Evolutionary conservation across 2,797 vertebrate genomes (phyloP).

Genomic region (Phalanger gymnotis): DNA sequence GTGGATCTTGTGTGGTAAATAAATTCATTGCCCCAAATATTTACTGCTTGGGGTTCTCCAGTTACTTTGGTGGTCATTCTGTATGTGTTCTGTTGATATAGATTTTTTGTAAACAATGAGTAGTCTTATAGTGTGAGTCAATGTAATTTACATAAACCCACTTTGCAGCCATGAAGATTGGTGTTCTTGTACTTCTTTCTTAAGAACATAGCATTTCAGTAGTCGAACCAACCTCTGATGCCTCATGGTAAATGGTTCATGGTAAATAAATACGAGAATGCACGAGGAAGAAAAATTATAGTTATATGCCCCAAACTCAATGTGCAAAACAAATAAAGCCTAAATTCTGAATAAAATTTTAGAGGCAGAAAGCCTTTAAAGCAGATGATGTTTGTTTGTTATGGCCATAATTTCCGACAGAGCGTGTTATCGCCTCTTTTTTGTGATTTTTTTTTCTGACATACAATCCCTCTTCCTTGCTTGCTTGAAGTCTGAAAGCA

Average conservation of each 20-base stretch:
- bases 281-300: slow-evolving; percentile 24
- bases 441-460: not conserved
- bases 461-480: not conserved
- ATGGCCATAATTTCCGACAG: not conserved
- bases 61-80: slow-evolving; percentile 23
- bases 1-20: slow-evolving; percentile 22
- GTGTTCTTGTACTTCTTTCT: not conserved
- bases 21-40: slow-evolving; percentile 57
- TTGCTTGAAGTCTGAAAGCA: not conserved
- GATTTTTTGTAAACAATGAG: slow-evolving; percentile 44
- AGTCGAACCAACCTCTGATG: not conserved
- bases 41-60: slow-evolving; percentile 43
- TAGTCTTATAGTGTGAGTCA: slow-evolving; percentile 18
- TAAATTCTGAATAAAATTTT: slow-evolving; percentile 29
- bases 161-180: not conserved
- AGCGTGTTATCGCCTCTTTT: not conserved
- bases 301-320: slow-evolving; percentile 18
- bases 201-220: not conserved
- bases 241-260: slow-evolving; percentile 34
- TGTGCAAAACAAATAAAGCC: slow-evolving; percentile 6
- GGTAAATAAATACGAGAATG: not conserved
- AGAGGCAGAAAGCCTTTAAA: not conserved
- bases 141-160: not conserved
- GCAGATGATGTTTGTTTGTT: not conserved
- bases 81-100: slow-evolving; percentile 43